These are phyloP conservation scores for Sphaeridia pumilis DNA, from an alignment of 2,888 invertebrate species.

Conservation along the genomic window DNA sequence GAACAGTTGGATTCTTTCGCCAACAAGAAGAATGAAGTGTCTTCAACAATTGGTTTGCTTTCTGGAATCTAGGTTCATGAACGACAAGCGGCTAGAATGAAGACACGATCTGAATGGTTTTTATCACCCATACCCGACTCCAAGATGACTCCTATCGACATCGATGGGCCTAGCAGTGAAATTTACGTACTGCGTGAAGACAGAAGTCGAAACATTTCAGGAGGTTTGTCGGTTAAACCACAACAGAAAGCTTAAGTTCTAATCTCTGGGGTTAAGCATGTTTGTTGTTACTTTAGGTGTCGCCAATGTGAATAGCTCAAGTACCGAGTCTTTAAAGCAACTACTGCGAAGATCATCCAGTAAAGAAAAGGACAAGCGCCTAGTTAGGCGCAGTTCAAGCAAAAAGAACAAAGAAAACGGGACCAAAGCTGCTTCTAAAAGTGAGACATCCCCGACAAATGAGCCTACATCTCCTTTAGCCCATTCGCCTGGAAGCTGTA, in stretches of 20 bases:
- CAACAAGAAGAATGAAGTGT: not conserved
- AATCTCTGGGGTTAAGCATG: too few species aligned
- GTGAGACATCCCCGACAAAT: not conserved
- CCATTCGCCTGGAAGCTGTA: constrained; percentile 4
- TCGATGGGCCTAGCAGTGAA: constrained; percentile 41
- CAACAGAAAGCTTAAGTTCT: too few species aligned
- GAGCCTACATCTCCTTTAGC: constrained; percentile 4
- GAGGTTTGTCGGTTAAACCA: too few species aligned
- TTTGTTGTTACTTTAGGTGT: too few species aligned
- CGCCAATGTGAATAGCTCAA: constrained; percentile 36
- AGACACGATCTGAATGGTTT: constrained; percentile 96
- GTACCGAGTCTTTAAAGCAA: constrained; percentile 53
- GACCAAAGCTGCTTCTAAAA: constrained; percentile 24
- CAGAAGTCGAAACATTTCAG: constrained; percentile 21
- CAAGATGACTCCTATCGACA: constrained; percentile 38
- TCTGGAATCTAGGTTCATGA: constrained; percentile 64
- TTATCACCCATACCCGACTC: constrained; percentile 51
- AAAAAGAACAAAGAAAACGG: constrained; percentile 47
- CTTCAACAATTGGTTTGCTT: not conserved
- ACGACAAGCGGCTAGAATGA: constrained; percentile 90
- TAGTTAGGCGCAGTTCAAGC: constrained; percentile 45
- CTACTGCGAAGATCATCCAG: constrained; percentile 46
- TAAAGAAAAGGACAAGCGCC: constrained; percentile 42
- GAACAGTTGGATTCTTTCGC: too few species aligned
- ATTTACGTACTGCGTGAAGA: constrained; percentile 42